Percentiles rank a stretch among this genome's conserved stretches.
Conservation (phyloP, 2,888 invertebrate species). For the Zeuzera pyrina region DNA sequence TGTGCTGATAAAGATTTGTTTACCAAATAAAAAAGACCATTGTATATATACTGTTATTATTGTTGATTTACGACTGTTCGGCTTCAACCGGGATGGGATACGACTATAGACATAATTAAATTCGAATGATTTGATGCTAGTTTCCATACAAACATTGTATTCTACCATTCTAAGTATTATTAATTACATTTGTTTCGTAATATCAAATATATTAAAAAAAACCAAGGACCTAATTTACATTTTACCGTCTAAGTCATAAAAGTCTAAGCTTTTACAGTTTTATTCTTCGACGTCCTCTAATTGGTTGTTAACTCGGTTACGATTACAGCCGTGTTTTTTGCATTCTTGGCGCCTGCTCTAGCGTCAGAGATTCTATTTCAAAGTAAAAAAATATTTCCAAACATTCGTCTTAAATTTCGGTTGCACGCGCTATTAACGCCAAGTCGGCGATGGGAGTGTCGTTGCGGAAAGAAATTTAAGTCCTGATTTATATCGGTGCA, state of each 20-base stretch:
- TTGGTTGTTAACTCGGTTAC: conserved; percentile 34
- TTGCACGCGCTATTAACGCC: conserved; percentile 70
- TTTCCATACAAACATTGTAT: too few relatives aligned
- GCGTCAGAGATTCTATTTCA: conserved; percentile 45
- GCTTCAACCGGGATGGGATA: conserved; percentile 46
- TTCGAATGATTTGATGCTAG: conserved; percentile 51
- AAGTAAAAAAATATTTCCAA: conserved; percentile 49
- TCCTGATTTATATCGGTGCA: conserved; percentile 59
- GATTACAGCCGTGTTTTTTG: conserved; percentile 38
- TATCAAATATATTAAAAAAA: too few relatives aligned
- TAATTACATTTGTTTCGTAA: too few relatives aligned
- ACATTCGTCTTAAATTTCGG: conserved; percentile 58
- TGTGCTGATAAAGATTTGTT: conserved; percentile 64
- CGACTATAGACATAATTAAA: conserved; percentile 57
- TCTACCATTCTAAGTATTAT: too few relatives aligned
- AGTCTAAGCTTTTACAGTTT: too few relatives aligned
- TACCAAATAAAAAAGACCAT: conserved; percentile 46
- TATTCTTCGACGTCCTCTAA: conserved; percentile 37
- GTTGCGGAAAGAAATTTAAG: conserved; percentile 65
- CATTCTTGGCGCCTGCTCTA: conserved; percentile 45
- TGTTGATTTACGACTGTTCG: conserved; percentile 54
- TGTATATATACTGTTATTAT: conserved; percentile 49
- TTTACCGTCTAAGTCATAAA: too few relatives aligned
- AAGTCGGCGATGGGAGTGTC: conserved; percentile 62
- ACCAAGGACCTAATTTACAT: too few relatives aligned